Base-by-base conservation (phyloP, 2,113 vertebrate species). In the Phaetusa simplex region DNA sequence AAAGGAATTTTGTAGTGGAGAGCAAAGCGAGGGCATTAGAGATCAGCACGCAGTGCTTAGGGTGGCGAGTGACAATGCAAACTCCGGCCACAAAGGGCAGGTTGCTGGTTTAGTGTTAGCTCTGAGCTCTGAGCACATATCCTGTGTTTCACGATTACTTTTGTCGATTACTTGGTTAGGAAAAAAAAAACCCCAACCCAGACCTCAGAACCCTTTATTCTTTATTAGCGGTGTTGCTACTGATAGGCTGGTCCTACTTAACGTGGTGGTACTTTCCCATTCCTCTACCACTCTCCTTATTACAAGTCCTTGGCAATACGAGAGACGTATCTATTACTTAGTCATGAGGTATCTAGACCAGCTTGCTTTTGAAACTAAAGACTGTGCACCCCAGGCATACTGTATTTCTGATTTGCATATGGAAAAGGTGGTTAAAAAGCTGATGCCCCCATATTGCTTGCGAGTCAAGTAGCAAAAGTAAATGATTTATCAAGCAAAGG, bases 401-500 rank as follows among this genome's bases (percentile, higher is more conserved):
- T 96, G 82, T 91, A 69, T 97, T 90, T 97, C 95, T 97, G 96
- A 98, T 97, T 97, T 97, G 97, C 97, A 97, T 78, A 95, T 96
- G 92, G 95, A 96, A 96, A 91, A 97, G 80, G 93, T 78, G 93
- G 91, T 89, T 95, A 91, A 95, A 97, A 96, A 96, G 91, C 94
- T 36, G 79, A 96, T 95, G 96, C 71, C 87, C 87, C 93, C 90
- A 70, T 93, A 73, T 26, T 90, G 90, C 93, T 88, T 79, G 67
- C 71, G 19, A 97, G 97, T 95, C 91, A 87, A 96, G 96, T 94
- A 96, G 95, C 97, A 96, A 97, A 97, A 97, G 95, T 95, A 97
- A 97, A 97, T 98, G 98, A 98, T 98, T 97, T 98, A 98, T 96
- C 97, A 97, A 97, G 97, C 92, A 95, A 96, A 97, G 96, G 97